Percentiles rank a stretch among this genome's conserved stretches.
These are phyloP conservation scores for Etheostoma nigrum DNA, from an alignment of 2,797 vertebrate genomes.

Conservation along the genomic window DNA sequence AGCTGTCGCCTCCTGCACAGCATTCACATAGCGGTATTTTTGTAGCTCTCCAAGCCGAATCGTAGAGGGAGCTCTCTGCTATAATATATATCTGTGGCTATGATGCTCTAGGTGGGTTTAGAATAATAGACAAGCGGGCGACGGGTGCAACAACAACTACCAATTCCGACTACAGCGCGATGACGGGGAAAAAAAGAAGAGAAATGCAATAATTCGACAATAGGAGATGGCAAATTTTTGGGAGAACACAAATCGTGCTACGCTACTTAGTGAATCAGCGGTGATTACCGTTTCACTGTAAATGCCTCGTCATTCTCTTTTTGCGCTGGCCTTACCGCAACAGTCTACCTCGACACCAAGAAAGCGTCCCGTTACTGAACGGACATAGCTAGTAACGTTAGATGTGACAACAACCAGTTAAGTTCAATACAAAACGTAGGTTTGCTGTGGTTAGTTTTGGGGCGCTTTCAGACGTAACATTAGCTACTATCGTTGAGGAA, in stretches of 20 bases:
- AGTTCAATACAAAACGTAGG: not conserved
- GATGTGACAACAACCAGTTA: rapidly evolving
- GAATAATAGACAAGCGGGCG: slow-evolving; percentile 75
- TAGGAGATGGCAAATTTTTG: not conserved
- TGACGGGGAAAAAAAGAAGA: not conserved
- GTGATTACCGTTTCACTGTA: slow-evolving; percentile 20
- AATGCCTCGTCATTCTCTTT: slow-evolving; percentile 63
- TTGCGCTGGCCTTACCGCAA: not conserved
- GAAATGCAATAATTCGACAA: not conserved
- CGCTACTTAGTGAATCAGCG: not conserved
- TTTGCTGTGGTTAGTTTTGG: not conserved
- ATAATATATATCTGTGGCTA: slow-evolving; percentile 75
- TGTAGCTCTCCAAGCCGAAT: slow-evolving; percentile 86
- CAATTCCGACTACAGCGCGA: slow-evolving; percentile 16
- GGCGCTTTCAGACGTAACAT: not conserved
- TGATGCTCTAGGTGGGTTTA: slow-evolving; percentile 77
- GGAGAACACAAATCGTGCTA: not conserved
- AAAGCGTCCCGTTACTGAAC: not conserved
- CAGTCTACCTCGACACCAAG: slow-evolving; percentile 1
- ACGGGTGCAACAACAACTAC: slow-evolving; percentile 56
- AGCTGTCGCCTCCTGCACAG: slow-evolving; percentile 52
- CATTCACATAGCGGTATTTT: slow-evolving; percentile 71
- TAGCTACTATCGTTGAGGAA: too few species aligned
- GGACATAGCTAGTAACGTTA: too few species aligned
- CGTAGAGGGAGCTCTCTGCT: slow-evolving; percentile 90